A percentile compares a stretch with the other conserved stretches of the same genome.
These are phyloP conservation scores for Corvus cornix DNA, from an alignment of 2,113 vertebrate species.

Conservation along the genomic window DNA sequence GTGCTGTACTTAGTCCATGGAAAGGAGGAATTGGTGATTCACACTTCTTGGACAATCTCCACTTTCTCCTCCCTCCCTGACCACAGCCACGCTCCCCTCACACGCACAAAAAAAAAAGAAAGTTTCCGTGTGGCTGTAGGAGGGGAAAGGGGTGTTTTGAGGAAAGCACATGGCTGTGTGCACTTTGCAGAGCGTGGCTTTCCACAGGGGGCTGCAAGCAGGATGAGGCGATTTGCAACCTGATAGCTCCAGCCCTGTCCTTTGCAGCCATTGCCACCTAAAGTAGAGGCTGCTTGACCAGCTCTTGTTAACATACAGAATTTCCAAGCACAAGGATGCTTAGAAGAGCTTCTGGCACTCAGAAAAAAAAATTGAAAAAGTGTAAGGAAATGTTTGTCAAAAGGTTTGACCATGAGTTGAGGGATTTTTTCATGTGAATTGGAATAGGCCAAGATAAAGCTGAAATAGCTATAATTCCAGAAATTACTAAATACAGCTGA, in stretches of 20 bases:
- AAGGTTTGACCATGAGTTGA: not conserved
- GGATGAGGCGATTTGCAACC: not conserved
- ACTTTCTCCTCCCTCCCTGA: not conserved
- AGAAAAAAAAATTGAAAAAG: not conserved
- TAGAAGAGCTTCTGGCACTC: not conserved
- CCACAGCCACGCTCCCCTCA: not conserved
- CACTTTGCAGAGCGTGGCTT: accelerated
- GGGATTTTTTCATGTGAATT: not conserved
- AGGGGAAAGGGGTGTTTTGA: not conserved
- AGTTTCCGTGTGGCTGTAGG: not conserved
- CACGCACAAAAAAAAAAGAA: not conserved
- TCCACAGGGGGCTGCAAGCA: not conserved
- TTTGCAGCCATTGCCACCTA: not conserved
- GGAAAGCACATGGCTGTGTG: accelerated
- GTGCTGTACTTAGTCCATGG: not conserved
- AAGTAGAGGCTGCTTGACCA: not conserved
- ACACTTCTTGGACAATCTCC: not conserved
- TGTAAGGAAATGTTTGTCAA: not conserved
- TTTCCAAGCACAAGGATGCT: not conserved
- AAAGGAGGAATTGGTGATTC: slow-evolving; percentile 36
- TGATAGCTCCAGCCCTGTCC: not conserved
- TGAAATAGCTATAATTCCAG: not conserved
- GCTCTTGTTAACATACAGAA: not conserved
- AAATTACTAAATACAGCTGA: not conserved
- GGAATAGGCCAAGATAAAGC: not conserved